Conservation (phyloP, 92 coral and sea anemone genomes). For the Diadumene lineata region DNA sequence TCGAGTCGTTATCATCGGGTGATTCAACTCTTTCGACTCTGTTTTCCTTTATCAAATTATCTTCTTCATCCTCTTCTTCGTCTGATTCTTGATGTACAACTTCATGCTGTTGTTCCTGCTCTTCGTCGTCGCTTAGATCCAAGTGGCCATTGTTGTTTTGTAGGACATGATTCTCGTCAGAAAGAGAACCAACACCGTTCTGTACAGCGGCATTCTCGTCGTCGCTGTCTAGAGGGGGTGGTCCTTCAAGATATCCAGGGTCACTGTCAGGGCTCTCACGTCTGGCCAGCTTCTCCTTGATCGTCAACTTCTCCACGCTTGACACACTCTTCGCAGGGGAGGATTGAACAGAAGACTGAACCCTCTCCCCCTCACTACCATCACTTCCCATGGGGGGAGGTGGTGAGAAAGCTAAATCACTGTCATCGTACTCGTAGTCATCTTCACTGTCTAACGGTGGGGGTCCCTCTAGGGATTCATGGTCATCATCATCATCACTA, state of each 20-base stretch:
- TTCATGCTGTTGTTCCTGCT: conserved; percentile 33
- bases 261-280: conserved; percentile 36
- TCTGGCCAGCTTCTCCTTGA: conserved; percentile 6
- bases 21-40: neutral
- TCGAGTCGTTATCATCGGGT: conserved; percentile 15
- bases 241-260: conserved; percentile 46
- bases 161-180: conserved; percentile 21
- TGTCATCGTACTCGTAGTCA: conserved; percentile 66
- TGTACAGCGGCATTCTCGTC: conserved; percentile 38
- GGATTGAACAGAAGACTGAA: conserved; percentile 5
- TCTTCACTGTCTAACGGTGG: conserved; percentile 77
- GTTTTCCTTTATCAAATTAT: neutral
- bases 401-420: conserved; percentile 42
- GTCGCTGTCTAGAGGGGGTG: conserved; percentile 68
- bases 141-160: conserved; percentile 20
- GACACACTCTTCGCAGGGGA: conserved; percentile 42
- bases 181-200: conserved; percentile 11
- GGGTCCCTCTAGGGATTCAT: conserved; percentile 57
- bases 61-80: neutral
- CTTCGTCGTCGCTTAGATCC: conserved; percentile 50
- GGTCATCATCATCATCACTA: conserved; percentile 58
- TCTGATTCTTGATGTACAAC: conserved; percentile 5
- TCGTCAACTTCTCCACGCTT: conserved; percentile 10
- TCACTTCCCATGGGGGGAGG: conserved; percentile 44
- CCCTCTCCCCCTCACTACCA: conserved; percentile 36